Conservation (phyloP, 2,797 vertebrate genomes). For the Sphaeramia orbicularis region DNA sequence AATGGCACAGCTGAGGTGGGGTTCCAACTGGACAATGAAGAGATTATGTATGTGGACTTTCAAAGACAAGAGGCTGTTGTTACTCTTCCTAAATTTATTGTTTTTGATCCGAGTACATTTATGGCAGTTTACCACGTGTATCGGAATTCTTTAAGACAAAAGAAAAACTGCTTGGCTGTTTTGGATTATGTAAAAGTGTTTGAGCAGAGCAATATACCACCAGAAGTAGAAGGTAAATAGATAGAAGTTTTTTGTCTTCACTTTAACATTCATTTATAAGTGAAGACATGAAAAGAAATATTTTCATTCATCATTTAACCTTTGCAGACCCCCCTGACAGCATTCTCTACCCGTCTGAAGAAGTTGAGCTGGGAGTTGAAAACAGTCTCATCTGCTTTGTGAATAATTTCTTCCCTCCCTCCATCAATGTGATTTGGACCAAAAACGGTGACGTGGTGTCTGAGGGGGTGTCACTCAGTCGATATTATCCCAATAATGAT, state of each 20-base stretch:
- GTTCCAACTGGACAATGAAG: slow-evolving; percentile 29
- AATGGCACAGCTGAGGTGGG: slow-evolving; percentile 15
- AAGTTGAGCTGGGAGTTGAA: slow-evolving; percentile 67
- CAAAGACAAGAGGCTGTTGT: not conserved
- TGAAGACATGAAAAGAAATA: not conserved
- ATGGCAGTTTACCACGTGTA: too few species aligned
- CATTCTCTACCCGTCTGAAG: slow-evolving; percentile 61
- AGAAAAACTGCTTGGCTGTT: too few species aligned
- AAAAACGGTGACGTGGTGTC: slow-evolving; percentile 48
- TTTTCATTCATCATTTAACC: slow-evolving; percentile 1
- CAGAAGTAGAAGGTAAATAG: slow-evolving; percentile 33
- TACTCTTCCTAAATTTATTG: slow-evolving; percentile 11
- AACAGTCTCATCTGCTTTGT: slow-evolving; percentile 85
- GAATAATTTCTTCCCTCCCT: slow-evolving; percentile 83
- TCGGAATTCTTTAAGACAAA: too few species aligned
- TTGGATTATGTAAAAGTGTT: too few species aligned
- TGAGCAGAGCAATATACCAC: too few species aligned
- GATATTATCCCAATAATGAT: slow-evolving; percentile 53
- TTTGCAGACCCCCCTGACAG: slow-evolving; percentile 58
- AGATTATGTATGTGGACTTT: slow-evolving; percentile 39
- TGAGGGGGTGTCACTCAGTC: slow-evolving; percentile 47
- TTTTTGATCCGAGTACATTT: not conserved
- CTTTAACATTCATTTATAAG: not conserved
- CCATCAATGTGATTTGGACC: slow-evolving; percentile 78
- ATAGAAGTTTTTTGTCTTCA: not conserved